Evolutionary conservation across 2,797 vertebrate species (phyloP), one percentile per base, ranked within the genome.

Genomic region (Microctenopoma steveboyesi): DNA sequence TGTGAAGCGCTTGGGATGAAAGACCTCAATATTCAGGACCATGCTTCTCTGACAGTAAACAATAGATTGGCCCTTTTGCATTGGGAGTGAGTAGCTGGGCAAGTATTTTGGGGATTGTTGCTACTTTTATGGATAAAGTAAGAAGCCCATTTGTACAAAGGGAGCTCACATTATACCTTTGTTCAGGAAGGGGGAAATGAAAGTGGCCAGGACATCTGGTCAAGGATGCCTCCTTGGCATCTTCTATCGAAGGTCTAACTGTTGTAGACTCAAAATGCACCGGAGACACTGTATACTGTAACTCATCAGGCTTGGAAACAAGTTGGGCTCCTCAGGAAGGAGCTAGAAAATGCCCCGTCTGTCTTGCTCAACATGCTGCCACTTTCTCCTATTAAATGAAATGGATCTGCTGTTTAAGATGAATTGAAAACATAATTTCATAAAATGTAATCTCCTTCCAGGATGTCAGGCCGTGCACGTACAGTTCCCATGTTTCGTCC

Each of bases 391-490:
- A 39, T 64, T 12, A 46, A 28, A 48, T 48, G 45, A 15, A 54
- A 43, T 37, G 11, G 5, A 1, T 49, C 47, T 42, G 5, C 22
- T 55, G 10, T 67, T 54, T 42, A 16, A 37, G 55, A 16, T 53
- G 9, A 49, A 11, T 35, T 45, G 11, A 7, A 52, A 37, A 55
- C 48, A 13, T 0, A 0, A 28, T 70, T 77, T 56, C 4, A 49
- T 10, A 60, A 1, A 42, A 69, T 55, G 4, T 0, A 72, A 18
- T 61, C 75, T 55, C 5, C 63, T 88, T 51, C 74, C 43, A 97
- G 95, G 70, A 90, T 93, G 72, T 95, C 92, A 87, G 95, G 95
- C 61, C 91, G 71, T 46, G 94, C 95, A 30, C 94, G 92, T 55
- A 86, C 91, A 49, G 88, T 88, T 72, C 86, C 92, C 0, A 74